Conservation (phyloP, 92 coral and sea anemone species). For the Siderastrea siderea region DNA sequence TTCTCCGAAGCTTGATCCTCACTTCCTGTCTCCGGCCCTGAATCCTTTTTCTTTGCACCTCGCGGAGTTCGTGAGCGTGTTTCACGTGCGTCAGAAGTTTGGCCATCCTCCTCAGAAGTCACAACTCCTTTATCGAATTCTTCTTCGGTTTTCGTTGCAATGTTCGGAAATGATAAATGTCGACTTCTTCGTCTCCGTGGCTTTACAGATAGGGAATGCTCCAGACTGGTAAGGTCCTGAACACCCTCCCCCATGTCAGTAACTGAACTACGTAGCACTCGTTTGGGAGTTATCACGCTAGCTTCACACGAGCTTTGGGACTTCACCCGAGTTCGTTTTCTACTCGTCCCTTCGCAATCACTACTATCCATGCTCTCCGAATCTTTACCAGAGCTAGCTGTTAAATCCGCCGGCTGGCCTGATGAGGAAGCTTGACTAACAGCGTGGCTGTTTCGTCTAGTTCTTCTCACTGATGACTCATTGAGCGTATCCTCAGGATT, state of each 20-base stretch:
- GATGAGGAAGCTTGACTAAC: neutral
- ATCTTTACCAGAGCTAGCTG: conserved; percentile 24
- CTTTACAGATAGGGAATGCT: neutral
- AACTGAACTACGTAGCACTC: conserved; percentile 22
- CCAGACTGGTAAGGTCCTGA: neutral
- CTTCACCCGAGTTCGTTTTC: conserved; percentile 45
- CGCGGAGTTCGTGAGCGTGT: conserved; percentile 14
- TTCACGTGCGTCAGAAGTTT: conserved; percentile 1
- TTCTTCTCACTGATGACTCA: neutral
- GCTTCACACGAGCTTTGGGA: conserved; percentile 13
- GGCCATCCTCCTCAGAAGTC: conserved; percentile 3
- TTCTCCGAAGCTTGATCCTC: conserved; percentile 54
- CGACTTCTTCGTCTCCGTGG: conserved; percentile 30
- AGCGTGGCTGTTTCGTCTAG: conserved; percentile 22
- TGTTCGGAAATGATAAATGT: conserved; percentile 18
- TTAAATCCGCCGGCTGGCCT: neutral
- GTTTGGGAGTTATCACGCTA: conserved; percentile 1
- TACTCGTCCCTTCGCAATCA: neutral
- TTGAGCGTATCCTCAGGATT: neutral
- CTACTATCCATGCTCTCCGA: neutral
- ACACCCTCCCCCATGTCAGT: conserved; percentile 8
- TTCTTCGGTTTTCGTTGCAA: neutral
- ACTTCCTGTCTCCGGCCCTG: conserved; percentile 33
- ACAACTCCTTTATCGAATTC: neutral
- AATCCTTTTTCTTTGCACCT: neutral